Evolutionary conservation across 2,888 invertebrate species (phyloP).

Genomic region (Caprella mutica): DNA sequence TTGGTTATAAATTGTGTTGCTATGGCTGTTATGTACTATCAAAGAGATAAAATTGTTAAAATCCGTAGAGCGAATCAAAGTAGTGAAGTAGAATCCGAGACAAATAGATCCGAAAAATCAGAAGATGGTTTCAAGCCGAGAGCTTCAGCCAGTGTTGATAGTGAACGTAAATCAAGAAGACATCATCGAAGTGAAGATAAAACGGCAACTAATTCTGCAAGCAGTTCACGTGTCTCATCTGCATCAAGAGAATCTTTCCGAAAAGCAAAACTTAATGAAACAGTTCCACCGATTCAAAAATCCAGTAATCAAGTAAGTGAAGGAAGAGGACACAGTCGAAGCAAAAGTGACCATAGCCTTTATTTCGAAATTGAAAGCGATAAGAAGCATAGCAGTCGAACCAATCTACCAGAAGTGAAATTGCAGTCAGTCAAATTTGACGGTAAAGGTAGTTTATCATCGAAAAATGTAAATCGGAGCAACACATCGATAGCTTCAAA

Average conservation of each 20-base stretch:
- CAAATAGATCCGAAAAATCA: background rate
- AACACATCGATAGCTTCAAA: conserved; percentile 29
- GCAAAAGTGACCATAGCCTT: conserved; percentile 27
- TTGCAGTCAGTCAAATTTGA: conserved; percentile 23
- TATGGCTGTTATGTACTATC: conserved; percentile 56
- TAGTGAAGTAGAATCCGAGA: background rate
- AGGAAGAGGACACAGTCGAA: conserved; percentile 17
- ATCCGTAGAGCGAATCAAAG: background rate
- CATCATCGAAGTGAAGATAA: background rate
- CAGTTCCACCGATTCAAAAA: too few relatives aligned
- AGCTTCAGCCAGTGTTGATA: background rate
- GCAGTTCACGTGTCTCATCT: background rate
- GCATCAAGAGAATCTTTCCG: conserved; percentile 5
- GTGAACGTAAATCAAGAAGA: background rate
- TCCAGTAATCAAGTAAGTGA: background rate
- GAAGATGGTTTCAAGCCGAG: too few relatives aligned
- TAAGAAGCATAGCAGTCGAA: background rate
- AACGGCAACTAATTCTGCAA: background rate
- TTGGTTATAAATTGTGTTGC: conserved; percentile 60
- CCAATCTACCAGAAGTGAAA: too few relatives aligned
- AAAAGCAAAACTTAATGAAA: conserved; percentile 8
- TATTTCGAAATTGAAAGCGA: conserved; percentile 23
- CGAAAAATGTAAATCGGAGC: conserved; percentile 26
- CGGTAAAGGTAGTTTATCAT: conserved; percentile 14
- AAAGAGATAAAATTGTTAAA: conserved; percentile 37